Percentiles rank a stretch among this genome's conserved stretches.
These are phyloP conservation scores for Labeo catla DNA, from an alignment of 2,113 vertebrate genomes.

Conservation along the genomic window DNA sequence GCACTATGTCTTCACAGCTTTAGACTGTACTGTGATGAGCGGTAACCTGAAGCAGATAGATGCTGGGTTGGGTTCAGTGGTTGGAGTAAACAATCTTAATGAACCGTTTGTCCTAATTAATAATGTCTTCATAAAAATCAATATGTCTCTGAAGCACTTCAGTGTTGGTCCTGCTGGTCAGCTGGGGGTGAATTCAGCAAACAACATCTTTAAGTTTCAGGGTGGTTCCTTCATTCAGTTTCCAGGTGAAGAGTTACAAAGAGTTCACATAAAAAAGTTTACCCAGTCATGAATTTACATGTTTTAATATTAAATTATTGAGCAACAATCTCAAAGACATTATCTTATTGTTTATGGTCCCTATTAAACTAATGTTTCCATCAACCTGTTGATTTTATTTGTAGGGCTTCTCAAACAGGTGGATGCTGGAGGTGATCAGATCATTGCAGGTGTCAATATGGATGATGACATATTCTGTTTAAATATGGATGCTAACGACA, in stretches of 20 bases:
- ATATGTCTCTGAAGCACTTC: neutral
- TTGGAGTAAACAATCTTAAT: neutral
- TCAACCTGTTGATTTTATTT: neutral
- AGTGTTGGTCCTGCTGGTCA: neutral
- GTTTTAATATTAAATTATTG: no score
- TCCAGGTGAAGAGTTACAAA: no score
- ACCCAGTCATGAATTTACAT: no score
- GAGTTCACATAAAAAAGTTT: neutral
- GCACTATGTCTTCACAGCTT: neutral
- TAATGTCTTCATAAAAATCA: neutral
- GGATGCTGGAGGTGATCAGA: conserved; percentile 23
- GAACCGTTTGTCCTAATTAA: rapidly evolving
- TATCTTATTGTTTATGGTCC: neutral
- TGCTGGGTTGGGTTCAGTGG: conserved; percentile 2
- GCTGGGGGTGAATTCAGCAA: neutral
- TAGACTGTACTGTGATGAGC: neutral
- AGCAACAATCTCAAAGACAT: no score
- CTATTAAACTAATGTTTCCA: neutral
- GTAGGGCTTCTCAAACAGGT: conserved; percentile 19
- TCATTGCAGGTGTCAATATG: conserved; percentile 4
- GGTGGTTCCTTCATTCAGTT: no score
- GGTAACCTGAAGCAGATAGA: conserved; percentile 22
- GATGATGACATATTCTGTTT: neutral
- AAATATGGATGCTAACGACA: neutral
- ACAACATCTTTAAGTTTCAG: neutral